Evolutionary conservation across 2,888 invertebrate genomes (phyloP).

Genomic region (Melikaiella ostensackeni): DNA sequence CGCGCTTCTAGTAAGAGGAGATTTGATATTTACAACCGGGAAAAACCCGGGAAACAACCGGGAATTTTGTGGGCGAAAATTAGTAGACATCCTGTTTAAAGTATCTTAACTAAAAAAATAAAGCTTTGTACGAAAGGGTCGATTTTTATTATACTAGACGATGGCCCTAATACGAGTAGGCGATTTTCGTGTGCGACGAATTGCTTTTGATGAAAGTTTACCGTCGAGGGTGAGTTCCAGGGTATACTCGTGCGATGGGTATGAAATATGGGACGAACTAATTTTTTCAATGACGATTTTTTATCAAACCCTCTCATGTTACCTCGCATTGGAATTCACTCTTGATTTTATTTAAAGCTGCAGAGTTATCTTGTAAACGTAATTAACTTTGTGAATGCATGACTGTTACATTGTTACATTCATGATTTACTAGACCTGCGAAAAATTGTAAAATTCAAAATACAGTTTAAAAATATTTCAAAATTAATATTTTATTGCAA

Average conservation of each 20-base stretch:
- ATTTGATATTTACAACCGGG: too few species aligned
- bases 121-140: not conserved
- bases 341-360: not conserved
- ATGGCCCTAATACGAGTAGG: slow-evolving; percentile 34
- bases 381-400: slow-evolving; percentile 7
- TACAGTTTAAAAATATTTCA: too few species aligned
- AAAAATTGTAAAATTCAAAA: too few species aligned
- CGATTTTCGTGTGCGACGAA: slow-evolving; percentile 35
- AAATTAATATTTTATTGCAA: not conserved
- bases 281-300: slow-evolving; percentile 38
- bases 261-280: slow-evolving; percentile 31
- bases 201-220: slow-evolving; percentile 33
- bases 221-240: slow-evolving; percentile 5
- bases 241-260: not conserved
- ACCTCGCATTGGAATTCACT: not conserved
- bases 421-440: not conserved
- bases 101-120: not conserved
- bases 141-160: slow-evolving; percentile 30
- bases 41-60: too few species aligned
- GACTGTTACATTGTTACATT: not conserved
- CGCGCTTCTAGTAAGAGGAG: too few species aligned
- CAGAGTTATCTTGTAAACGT: not conserved
- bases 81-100: too few species aligned
- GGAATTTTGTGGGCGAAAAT: too few species aligned
- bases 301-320: slow-evolving; percentile 29